Base-by-base conservation (phyloP, 2,888 invertebrate species). In the Lochmaea capreae region DNA sequence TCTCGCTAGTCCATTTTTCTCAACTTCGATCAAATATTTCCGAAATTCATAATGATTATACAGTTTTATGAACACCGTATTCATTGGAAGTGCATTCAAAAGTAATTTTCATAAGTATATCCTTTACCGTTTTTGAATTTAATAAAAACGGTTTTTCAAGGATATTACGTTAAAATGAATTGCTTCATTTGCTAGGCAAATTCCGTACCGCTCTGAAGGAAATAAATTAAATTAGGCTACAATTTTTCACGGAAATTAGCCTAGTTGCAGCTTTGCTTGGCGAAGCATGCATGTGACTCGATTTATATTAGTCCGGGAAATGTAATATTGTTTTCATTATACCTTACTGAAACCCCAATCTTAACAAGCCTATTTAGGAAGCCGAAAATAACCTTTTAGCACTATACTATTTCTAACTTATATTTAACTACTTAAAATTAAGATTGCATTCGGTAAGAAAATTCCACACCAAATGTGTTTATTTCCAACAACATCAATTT, bases 141-240 rank as follows among this genome's bases (percentile, higher is more conserved):
- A 10, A 54, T 54, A 54, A 54, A 54, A 54, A 54, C 9, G 52
- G 16, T 18, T 54, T 11, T 54, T 54, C 9, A 10, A 54, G 18
- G 18, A 18, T 54, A 54, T 54, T 54, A 16, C 54, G 54, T 6
- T 54, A 54, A 16, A 54, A 54, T 54, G 54, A 54, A 54, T 54
- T 54, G 54, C 54, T 54, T 54, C 54, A 54, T 54, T 54, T 54
- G 54, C 54, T 54, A 54, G 54, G 54, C 54, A 54, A 54, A 54
- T 54, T 54, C 16, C 54, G 54, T 54, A 54, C 18, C 18, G 54
- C 54, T 54, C 9, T 16, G 54, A 18, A 9, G 54, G 54, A 54
- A 54, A 54, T 54, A 54, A 54, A 8, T 8, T 18, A 10, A 54
- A 54, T 14, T n/a, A 49, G 49, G 49, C 49, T 49, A 49, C 49